Percentiles rank a stretch among this genome's conserved stretches.
phyloP scores from a whole-genome alignment of 2,113 vertebrate genomes.

The Pollachius pollachius region DNA sequence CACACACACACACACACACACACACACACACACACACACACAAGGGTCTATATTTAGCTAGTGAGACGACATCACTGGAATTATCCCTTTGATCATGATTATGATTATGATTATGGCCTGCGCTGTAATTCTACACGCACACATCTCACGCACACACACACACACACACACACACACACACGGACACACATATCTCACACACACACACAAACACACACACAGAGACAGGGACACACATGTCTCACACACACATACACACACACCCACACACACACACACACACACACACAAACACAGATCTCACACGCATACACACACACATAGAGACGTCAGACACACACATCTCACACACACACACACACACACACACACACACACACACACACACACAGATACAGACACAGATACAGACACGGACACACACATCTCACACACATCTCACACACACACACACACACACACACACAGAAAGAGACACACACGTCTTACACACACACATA shows the following conservation, averaged over 20 bases:
- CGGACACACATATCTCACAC: constrained; percentile 20
- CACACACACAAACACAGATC: constrained; percentile 4
- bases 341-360: not conserved
- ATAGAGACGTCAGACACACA: no score
- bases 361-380: not conserved
- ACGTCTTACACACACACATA: constrained; percentile 7
- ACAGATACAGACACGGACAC: constrained; percentile 7
- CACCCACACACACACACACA: not conserved
- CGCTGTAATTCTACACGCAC: no score
- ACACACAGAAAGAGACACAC: constrained; percentile 27
- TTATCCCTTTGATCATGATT: constrained; percentile 64
- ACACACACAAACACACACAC: constrained; percentile 18
- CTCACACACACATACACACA: no score
- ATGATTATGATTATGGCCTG: constrained; percentile 58
- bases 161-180: constrained; percentile 12
- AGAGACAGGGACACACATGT: not conserved
- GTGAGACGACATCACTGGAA: constrained; percentile 61
- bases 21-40: constrained; percentile 11
- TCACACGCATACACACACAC: constrained; percentile 11
- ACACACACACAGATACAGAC: constrained; percentile 12
- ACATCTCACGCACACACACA: no score
- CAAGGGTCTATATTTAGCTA: constrained; percentile 61
- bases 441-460: not conserved
- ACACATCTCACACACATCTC: no score
- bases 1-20: constrained; percentile 2